Evolutionary conservation across 1,140 invertebrate species (phyloP).

Genomic region (Aphaenogaster floridana): DNA sequence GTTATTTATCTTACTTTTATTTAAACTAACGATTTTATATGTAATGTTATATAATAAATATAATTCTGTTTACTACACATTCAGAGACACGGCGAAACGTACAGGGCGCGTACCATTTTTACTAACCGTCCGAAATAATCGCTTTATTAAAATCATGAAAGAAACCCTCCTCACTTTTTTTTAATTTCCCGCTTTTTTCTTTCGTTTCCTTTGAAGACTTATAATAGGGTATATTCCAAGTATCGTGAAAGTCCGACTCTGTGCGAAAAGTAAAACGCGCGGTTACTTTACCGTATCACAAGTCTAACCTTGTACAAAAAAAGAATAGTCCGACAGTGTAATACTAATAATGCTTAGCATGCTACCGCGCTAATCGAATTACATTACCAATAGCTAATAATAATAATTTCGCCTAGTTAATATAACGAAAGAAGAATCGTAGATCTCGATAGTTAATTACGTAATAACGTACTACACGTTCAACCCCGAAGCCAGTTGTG

Average conservation of each 20-base stretch:
- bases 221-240: background rate
- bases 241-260: slow-evolving; percentile 2
- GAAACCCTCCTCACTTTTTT: background rate
- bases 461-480: slow-evolving; percentile 52
- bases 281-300: slow-evolving; percentile 33
- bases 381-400: slow-evolving; percentile 5
- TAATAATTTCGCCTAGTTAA: slow-evolving; percentile 38
- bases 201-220: background rate
- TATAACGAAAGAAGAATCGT: slow-evolving; percentile 11
- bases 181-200: background rate
- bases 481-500: slow-evolving; percentile 39
- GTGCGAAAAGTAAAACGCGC: slow-evolving; percentile 31
- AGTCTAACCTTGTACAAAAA: slow-evolving; percentile 37
- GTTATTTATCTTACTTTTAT: background rate
- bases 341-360: slow-evolving; percentile 31
- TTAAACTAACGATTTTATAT: slow-evolving; percentile 42
- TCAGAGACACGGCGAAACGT: background rate
- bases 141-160: slow-evolving; percentile 22
- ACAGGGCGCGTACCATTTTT: background rate
- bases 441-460: slow-evolving; percentile 35
- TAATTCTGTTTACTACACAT: slow-evolving; percentile 34
- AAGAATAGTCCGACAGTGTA: slow-evolving; percentile 28
- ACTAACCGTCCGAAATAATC: slow-evolving; percentile 34
- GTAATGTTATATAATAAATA: slow-evolving; percentile 41
- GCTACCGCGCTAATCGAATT: slow-evolving; percentile 19